These are phyloP conservation scores for Drosophila repleta DNA, from an alignment of 1,140 invertebrate genomes.

Conservation along the genomic window DNA sequence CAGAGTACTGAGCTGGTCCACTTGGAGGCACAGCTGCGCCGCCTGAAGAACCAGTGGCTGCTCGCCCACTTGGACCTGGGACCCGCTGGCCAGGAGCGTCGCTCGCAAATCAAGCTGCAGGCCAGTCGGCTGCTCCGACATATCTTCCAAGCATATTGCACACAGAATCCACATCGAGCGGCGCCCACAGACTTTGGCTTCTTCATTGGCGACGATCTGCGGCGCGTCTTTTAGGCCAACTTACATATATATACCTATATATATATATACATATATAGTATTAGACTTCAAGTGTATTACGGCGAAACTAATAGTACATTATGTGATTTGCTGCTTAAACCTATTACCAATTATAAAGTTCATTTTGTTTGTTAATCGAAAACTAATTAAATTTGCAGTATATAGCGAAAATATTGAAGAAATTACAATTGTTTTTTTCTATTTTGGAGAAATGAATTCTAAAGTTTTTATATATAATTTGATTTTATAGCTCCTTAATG, in stretches of 20 bases:
- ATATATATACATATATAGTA: constrained; percentile 11
- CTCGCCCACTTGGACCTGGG: constrained; percentile 59
- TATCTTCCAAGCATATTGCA: constrained; percentile 77
- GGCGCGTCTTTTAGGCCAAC: constrained; percentile 54
- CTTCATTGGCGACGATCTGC: constrained; percentile 69
- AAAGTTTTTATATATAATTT: no score
- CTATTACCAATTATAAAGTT: constrained; percentile 28
- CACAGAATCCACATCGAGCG: constrained; percentile 67
- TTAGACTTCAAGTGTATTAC: constrained; percentile 30
- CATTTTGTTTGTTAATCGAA: constrained; percentile 49
- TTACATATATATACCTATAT: neutral
- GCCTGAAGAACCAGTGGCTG: constrained; percentile 64
- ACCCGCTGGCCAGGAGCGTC: constrained; percentile 25
- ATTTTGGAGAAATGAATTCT: no score
- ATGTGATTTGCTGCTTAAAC: constrained; percentile 65
- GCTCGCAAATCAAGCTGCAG: constrained; percentile 52
- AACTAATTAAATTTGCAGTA: constrained; percentile 52
- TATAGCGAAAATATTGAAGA: constrained; percentile 21
- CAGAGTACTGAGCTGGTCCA: constrained; percentile 20
- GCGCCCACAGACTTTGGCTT: constrained; percentile 66
- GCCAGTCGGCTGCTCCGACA: constrained; percentile 65
- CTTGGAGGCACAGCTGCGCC: constrained; percentile 52
- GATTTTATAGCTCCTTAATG: no score
- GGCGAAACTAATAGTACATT: constrained; percentile 43
- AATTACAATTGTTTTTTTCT: neutral